Evolutionary conservation across 2,797 vertebrate genomes (phyloP).

Genomic region (Ptychobarbus kaznakovi): DNA sequence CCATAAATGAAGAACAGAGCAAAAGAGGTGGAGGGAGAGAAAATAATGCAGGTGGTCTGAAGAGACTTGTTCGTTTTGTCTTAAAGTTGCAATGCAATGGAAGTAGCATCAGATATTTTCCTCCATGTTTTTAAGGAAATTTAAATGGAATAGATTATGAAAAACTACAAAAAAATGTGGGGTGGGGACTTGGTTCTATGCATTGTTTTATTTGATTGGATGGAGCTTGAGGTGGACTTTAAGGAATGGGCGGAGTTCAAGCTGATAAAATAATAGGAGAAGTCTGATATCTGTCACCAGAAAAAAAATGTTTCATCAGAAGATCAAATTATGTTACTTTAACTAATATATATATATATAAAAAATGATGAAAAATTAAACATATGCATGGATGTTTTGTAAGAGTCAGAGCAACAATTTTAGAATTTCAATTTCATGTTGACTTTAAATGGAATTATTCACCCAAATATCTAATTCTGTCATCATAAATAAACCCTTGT

Average conservation of each 20-base stretch:
- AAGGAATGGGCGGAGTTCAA: not conserved
- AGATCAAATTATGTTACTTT: too few species aligned
- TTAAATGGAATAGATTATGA: not conserved
- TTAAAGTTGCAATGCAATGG: not conserved
- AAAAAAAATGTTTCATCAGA: too few species aligned
- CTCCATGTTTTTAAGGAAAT: not conserved
- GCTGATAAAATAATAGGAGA: not conserved
- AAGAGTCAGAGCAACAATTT: too few species aligned
- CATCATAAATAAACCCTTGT: not conserved
- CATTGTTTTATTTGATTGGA: not conserved
- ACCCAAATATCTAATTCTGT: too few species aligned
- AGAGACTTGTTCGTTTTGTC: not conserved
- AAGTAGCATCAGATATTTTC: not conserved
- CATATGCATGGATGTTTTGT: too few species aligned
- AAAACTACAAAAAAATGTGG: not conserved
- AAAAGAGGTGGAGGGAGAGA: conserved; percentile 24
- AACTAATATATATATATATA: too few species aligned
- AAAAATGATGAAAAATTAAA: too few species aligned
- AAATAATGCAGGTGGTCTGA: conserved; percentile 10
- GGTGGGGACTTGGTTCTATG: not conserved
- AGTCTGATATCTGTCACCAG: not conserved
- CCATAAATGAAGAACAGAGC: conserved; percentile 69
- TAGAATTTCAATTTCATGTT: not conserved
- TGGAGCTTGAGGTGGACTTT: not conserved
- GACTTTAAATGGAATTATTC: not conserved